A percentile compares a stretch with the other conserved stretches of the same genome.
Evolutionary conservation across 1,140 invertebrate species (phyloP).

Genomic region (Micrasema longulum): DNA sequence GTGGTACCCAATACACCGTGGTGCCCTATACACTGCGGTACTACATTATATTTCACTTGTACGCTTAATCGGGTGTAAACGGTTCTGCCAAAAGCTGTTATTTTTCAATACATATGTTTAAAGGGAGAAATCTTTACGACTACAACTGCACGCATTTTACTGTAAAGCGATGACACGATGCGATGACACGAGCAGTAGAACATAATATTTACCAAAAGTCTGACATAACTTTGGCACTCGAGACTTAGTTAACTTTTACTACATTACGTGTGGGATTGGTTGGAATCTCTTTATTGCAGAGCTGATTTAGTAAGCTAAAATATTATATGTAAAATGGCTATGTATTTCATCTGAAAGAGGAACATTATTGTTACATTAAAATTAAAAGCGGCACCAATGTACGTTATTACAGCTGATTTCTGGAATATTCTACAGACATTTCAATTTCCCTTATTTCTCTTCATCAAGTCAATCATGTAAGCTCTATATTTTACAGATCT

Average conservation of each 20-base stretch:
- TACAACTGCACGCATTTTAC: no score
- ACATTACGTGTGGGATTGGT: slow-evolving; percentile 2
- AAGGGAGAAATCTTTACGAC: slow-evolving; percentile 2
- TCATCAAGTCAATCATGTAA: no score
- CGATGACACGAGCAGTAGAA: not conserved
- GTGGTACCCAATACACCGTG: slow-evolving; percentile 36
- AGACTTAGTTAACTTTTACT: slow-evolving; percentile 46
- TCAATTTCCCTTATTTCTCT: no score
- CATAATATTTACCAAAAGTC: slow-evolving; percentile 38
- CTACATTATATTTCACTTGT: slow-evolving; percentile 28
- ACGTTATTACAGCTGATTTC: no score
- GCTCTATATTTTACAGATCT: no score
- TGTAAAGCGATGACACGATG: slow-evolving; percentile 1
- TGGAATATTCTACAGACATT: no score
- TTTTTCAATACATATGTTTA: slow-evolving; percentile 10
- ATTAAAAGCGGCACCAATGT: no score
- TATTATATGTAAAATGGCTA: no score
- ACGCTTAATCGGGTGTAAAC: slow-evolving; percentile 24
- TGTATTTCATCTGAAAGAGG: no score
- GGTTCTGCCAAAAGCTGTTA: slow-evolving; percentile 32
- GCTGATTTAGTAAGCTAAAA: not conserved
- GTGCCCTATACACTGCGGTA: slow-evolving; percentile 21
- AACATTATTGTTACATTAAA: no score
- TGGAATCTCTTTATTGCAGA: slow-evolving; percentile 29
- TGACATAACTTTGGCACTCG: slow-evolving; percentile 48